Base-by-base conservation (phyloP, 2,113 vertebrate genomes). In the Platysternon megacephalum region DNA sequence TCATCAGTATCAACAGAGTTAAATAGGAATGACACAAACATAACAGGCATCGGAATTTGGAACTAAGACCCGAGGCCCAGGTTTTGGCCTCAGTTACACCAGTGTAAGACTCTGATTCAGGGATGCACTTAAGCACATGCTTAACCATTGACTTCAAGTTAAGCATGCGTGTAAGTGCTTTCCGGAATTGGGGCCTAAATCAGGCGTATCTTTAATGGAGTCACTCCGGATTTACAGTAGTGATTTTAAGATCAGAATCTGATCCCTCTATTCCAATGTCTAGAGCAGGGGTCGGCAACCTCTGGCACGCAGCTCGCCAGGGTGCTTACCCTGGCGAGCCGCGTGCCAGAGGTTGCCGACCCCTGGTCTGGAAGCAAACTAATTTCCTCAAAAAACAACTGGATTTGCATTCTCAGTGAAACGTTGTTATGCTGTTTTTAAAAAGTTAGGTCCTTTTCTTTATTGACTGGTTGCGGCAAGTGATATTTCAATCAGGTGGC, bases 1-100 rank as follows among this genome's bases (percentile, higher is more conserved):
- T 68, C 52, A 9, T 5, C 44, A 74, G 51, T 51, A 65, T 29
- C 35, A 11, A 55, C 0, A 0, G 3, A 29, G 49, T 1, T 83
- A 53, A 42, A 13, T 39, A 49, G 80, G 79, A 61, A 51, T 2
- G 10, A 35, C 79, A 5, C 13, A 42, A 49, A 13, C 1, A 11
- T 44, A 78, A 32, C 51, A 26, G 22, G 42, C 6, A 35, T 44
- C 3, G 0, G 29, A 21, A 79, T 51, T 84, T 76, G 79, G 35
- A 39, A 72, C 82, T 28, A 0, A 7, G n/a, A n/a, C 39, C 9
- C 68, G 85, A 42, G 0, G 0, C 72, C 78, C 35, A 61, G 48
- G 28, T 86, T 13, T 78, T 13, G n/a, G 29, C 61, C 55, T 82
- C n/a, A 9, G 61, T 17, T 28, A 11, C 35, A 26, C 61, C 19